Evolutionary conservation across 2,888 invertebrate genomes (phyloP).

Genomic region (Orthosia gothica): DNA sequence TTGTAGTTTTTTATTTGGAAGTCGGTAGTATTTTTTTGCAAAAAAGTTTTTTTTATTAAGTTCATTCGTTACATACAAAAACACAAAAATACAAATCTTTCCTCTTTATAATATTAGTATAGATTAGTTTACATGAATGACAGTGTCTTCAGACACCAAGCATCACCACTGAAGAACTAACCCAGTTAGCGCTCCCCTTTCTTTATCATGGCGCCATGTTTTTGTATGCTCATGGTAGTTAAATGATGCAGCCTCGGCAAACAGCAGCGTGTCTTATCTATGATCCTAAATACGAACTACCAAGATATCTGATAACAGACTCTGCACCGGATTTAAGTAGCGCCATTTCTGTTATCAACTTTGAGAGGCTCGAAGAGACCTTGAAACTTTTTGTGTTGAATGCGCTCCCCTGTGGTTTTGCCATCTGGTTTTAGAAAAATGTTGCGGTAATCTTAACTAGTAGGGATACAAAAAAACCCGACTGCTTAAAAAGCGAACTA

Average conservation of each 20-base stretch:
- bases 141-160: background rate
- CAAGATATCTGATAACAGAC: conserved; percentile 36
- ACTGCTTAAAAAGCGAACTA: no score
- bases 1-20: no score
- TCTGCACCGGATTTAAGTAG: background rate
- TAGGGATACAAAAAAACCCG: no score
- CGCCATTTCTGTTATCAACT: conserved; percentile 15
- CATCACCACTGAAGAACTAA: background rate
- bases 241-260: conserved; percentile 23
- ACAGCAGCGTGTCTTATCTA: conserved; percentile 40
- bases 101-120: no score
- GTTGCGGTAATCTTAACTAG: background rate
- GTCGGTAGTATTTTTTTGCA: no score
- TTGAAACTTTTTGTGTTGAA: background rate
- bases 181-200: background rate
- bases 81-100: no score
- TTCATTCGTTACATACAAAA: no score
- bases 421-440: background rate
- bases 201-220: background rate
- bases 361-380: background rate
- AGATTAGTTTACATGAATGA: background rate
- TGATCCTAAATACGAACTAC: conserved; percentile 30
- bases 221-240: conserved; percentile 16
- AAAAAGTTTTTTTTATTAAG: no score
- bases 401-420: background rate